Evolutionary conservation across 2,888 invertebrate species (phyloP), one percentile per base, ranked within the genome.

Genomic region (Cosmia trapezina): DNA sequence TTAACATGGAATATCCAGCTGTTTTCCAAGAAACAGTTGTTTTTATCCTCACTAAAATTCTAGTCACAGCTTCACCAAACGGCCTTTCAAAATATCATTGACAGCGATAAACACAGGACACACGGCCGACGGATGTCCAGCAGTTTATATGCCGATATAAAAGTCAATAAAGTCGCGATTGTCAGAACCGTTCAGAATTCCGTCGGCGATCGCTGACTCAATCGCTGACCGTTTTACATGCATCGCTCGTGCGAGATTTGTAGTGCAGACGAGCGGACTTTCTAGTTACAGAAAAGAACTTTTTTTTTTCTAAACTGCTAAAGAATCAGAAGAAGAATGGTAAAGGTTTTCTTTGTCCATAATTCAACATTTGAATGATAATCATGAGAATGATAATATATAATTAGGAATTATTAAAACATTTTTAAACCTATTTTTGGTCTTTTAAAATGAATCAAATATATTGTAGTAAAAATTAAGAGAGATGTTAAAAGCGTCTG

Each of bases 141-240:
- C 53, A 73, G 78, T 83, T 85, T 83, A 81, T 71, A 78, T 76
- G 69, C 75, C 86, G 76, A 85, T 88, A 83, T 84, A 85, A 81
- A 83, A 83, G 85, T 88, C 90, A 89, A 89, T 90, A 89, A 88
- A 83, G 80, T 83, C 75, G 77, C 76, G 76, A 79, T 88, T 84
- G 84, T 84, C 81, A 82, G 88, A 88, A 89, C 43, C 85, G 84
- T 81, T 92, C 89, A 88, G 83, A 87, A 92, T 91, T 91, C 90
- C 71, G 74, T 11, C 59, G 70, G 76, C 85, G 84, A 86, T 73
- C 73, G 77, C 82, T 85, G 86, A 90, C 88, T 90, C 88, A 88
- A 89, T 88, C 83, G 83, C 77, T 83, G 75, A 67, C 73, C 80
- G 70, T 78, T 91, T 89, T 87, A 88, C 87, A 92, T 92, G 89